Evolutionary conservation across 1,140 invertebrate genomes (phyloP).

Genomic region (Gonioctena quinquepunctata): DNA sequence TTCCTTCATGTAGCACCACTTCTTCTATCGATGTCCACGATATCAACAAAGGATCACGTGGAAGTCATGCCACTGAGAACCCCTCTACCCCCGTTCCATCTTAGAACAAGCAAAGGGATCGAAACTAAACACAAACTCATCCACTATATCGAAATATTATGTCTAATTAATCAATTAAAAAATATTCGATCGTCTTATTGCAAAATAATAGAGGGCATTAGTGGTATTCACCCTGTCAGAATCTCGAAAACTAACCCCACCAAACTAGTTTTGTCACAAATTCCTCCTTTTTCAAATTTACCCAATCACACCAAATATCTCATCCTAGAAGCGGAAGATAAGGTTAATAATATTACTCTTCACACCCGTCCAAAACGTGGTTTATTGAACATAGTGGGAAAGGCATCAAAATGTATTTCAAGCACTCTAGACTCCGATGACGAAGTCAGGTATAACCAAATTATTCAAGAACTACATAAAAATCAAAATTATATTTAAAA

Average conservation of each 20-base stretch:
- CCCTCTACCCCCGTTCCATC: slow-evolving; percentile 1
- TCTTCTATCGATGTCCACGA: neutral
- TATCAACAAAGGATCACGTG: too few relatives aligned
- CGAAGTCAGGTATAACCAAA: too few relatives aligned
- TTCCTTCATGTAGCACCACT: too few relatives aligned
- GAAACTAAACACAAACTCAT: slow-evolving; percentile 18
- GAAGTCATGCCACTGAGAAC: neutral
- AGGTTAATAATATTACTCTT: neutral
- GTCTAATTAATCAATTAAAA: slow-evolving; percentile 6
- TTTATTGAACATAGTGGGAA: too few relatives aligned
- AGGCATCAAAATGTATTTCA: slow-evolving; percentile 13
- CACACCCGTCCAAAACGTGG: slow-evolving; percentile 12
- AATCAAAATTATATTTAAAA: slow-evolving; percentile 1
- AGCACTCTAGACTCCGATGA: slow-evolving; percentile 12
- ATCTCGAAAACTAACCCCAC: neutral
- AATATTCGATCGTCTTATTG: neutral
- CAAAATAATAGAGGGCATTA: too few relatives aligned
- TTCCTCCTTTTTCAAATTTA: neutral
- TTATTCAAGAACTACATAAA: too few relatives aligned
- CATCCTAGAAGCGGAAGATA: neutral
- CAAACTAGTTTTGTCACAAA: neutral
- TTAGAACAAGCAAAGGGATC: slow-evolving; percentile 1
- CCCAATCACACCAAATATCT: slow-evolving; percentile 5
- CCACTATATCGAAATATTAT: slow-evolving; percentile 4
- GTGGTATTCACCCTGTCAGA: too few relatives aligned